A percentile compares a stretch with the other conserved stretches of the same genome.
These are phyloP conservation scores for Lepidocolaptes lacrymiger DNA, from an alignment of 2,797 vertebrate species.

Conservation along the genomic window DNA sequence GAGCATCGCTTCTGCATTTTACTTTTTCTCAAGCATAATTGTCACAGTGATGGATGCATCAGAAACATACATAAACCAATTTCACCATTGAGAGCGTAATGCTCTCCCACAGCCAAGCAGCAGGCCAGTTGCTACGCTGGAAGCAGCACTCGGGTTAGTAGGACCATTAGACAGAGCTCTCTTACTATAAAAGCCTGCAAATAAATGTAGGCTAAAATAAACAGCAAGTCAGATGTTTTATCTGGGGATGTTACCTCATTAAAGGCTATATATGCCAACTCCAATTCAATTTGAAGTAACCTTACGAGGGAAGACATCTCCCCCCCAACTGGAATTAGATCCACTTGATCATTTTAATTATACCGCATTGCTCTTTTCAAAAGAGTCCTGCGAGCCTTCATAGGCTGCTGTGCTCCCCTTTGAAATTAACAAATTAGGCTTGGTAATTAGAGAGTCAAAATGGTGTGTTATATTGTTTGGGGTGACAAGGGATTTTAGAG, in stretches of 20 bases:
- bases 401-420: conserved; percentile 63
- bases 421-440: conserved; percentile 70
- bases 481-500: conserved; percentile 50
- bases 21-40: not conserved
- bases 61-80: conserved; percentile 37
- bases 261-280: conserved; percentile 67
- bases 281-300: conserved; percentile 68
- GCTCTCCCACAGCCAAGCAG: not conserved
- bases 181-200: conserved; percentile 53
- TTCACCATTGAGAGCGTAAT: not conserved
- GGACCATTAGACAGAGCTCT: conserved; percentile 46
- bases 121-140: not conserved
- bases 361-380: conserved; percentile 56
- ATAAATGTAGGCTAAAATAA: conserved; percentile 65
- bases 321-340: conserved; percentile 37
- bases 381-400: conserved; percentile 56
- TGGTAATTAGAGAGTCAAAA: conserved; percentile 71
- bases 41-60: conserved; percentile 41
- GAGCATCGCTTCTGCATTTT: not conserved
- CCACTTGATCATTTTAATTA: conserved; percentile 74
- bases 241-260: conserved; percentile 68
- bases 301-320: conserved; percentile 26
- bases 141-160: not conserved
- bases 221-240: conserved; percentile 68
- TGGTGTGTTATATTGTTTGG: conserved; percentile 53